Conservation (phyloP, 2,113 vertebrate species). For the Tapirus terrestris region DNA sequence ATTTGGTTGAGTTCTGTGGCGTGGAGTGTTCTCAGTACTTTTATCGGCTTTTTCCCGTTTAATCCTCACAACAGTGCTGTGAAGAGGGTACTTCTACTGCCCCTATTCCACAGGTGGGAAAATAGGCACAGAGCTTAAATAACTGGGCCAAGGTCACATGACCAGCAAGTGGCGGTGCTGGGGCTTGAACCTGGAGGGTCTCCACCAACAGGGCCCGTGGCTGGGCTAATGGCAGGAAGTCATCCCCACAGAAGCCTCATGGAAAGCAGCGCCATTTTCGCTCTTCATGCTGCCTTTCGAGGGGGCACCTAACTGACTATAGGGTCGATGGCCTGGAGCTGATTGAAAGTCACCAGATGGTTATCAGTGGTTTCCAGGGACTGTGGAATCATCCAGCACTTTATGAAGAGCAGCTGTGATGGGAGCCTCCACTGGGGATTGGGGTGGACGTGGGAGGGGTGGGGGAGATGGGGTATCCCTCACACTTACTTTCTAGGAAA, state of each 20-base stretch:
- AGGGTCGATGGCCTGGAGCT: background rate
- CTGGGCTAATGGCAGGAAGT: background rate
- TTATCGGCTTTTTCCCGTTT: background rate
- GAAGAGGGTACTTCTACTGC: background rate
- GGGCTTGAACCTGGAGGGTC: background rate
- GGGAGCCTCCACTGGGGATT: background rate
- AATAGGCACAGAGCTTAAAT: background rate
- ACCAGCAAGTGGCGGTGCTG: background rate
- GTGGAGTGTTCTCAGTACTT: background rate
- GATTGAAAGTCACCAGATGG: background rate
- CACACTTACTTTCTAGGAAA: constrained; percentile 95
- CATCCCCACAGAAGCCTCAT: rapidly evolving
- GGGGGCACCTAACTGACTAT: background rate
- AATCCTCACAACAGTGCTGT: background rate
- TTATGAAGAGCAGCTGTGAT: background rate
- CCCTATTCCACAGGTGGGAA: background rate
- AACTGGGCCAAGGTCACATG: background rate
- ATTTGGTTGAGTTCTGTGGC: background rate
- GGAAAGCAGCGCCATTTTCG: rapidly evolving
- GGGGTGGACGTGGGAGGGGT: background rate
- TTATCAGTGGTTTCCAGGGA: background rate
- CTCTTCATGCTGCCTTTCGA: background rate
- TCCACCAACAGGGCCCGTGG: background rate
- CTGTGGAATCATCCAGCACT: background rate
- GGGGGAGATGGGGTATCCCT: background rate